Conservation (phyloP, 2,888 invertebrate genomes). For the Reticulitermes lucifugus region DNA sequence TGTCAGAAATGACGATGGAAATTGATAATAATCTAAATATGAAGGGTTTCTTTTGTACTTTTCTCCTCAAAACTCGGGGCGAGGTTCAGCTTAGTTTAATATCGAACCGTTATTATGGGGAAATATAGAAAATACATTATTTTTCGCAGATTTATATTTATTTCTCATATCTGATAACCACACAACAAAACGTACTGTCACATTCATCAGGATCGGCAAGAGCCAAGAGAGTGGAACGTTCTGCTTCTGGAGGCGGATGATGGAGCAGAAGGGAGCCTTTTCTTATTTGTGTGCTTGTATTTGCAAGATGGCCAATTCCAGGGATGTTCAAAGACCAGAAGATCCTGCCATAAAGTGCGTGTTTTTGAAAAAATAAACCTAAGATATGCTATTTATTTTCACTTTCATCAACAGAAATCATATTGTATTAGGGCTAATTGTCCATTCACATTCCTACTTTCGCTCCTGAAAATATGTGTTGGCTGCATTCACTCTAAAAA, state of each 20-base stretch:
- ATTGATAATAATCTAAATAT: too few relatives aligned
- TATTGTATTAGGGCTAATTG: too few relatives aligned
- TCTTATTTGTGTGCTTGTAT: neutral
- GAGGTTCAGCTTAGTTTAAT: too few relatives aligned
- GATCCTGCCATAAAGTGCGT: neutral
- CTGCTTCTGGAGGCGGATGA: neutral
- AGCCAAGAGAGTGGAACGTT: neutral
- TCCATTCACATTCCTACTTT: too few relatives aligned
- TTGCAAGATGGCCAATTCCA: constrained; percentile 2
- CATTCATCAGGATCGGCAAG: neutral
- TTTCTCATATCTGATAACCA: neutral
- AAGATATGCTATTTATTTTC: too few relatives aligned
- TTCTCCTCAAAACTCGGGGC: too few relatives aligned
- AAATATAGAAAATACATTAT: neutral
- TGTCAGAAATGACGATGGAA: too few relatives aligned
- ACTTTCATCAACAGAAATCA: too few relatives aligned
- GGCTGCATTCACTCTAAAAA: too few relatives aligned
- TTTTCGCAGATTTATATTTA: constrained; percentile 11
- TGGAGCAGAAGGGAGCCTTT: neutral
- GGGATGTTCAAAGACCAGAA: neutral
- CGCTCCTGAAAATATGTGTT: too few relatives aligned
- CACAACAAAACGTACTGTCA: neutral
- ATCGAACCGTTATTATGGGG: neutral
- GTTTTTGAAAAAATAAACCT: too few relatives aligned
- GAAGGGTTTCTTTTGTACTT: too few relatives aligned